phyloP scores from a whole-genome alignment of 2,888 invertebrate species.

The Andrena marginata region DNA sequence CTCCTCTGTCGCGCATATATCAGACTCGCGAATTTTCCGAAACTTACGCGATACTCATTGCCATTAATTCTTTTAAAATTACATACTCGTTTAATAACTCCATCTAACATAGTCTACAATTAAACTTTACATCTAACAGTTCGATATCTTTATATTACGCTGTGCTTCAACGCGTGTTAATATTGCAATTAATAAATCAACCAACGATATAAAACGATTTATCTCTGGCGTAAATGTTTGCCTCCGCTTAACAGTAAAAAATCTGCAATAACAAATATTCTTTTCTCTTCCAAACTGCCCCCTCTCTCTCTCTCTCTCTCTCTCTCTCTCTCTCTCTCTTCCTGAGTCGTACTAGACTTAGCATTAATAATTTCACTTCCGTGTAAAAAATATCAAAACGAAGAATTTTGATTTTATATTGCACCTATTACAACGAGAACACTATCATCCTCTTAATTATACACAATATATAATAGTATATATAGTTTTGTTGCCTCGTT shows the following conservation, averaged over 20 bases:
- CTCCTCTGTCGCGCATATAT: neutral
- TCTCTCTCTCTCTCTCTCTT: slow-evolving; percentile 1
- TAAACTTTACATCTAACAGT: slow-evolving; percentile 34
- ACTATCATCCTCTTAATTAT: slow-evolving; percentile 23
- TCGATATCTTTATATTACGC: slow-evolving; percentile 8
- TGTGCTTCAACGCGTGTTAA: slow-evolving; percentile 16
- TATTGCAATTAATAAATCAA: slow-evolving; percentile 28
- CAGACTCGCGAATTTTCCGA: slow-evolving; percentile 15
- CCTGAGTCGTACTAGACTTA: slow-evolving; percentile 28
- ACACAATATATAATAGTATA: slow-evolving; percentile 38
- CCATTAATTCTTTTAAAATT: slow-evolving; percentile 23
- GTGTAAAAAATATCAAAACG: slow-evolving; percentile 34
- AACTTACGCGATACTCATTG: slow-evolving; percentile 5
- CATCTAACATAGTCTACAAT: slow-evolving; percentile 12
- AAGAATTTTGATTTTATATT: slow-evolving; percentile 55
- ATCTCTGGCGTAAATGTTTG: slow-evolving; percentile 20
- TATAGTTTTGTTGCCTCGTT: slow-evolving; percentile 5
- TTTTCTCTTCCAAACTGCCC: slow-evolving; percentile 8
- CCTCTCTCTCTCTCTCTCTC: neutral
- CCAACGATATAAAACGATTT: slow-evolving; percentile 33
- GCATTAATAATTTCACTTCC: slow-evolving; percentile 31
- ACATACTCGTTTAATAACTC: neutral
- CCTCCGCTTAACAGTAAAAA: slow-evolving; percentile 32
- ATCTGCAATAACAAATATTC: slow-evolving; percentile 24
- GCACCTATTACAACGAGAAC: slow-evolving; percentile 45